Percentiles rank a stretch among this genome's conserved stretches.
phyloP scores from a whole-genome alignment of 1,140 invertebrate genomes.

The Popillia japonica region DNA sequence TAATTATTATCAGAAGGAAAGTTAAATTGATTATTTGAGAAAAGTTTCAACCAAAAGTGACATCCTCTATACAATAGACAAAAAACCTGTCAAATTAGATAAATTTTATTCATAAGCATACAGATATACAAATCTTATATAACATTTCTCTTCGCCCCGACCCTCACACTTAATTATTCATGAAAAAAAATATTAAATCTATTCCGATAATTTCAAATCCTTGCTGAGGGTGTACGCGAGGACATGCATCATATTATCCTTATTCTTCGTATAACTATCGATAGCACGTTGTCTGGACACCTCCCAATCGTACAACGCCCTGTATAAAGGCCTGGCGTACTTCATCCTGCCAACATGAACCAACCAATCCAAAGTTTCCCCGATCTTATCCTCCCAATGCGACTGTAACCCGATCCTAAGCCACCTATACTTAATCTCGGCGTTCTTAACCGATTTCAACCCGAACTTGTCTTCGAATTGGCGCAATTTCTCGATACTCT shows the following conservation, averaged over 20 bases:
- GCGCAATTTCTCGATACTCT: constrained; percentile 69
- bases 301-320: constrained; percentile 84
- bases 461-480: constrained; percentile 74
- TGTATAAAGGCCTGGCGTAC: constrained; percentile 86
- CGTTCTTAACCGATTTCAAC: constrained; percentile 73
- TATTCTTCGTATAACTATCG: constrained; percentile 75
- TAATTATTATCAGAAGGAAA: too few relatives aligned
- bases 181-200: too few relatives aligned
- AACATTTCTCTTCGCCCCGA: not conserved
- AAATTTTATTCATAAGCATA: constrained; percentile 34
- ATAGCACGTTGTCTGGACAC: constrained; percentile 73
- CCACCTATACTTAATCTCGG: constrained; percentile 86
- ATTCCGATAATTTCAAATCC: constrained; percentile 71
- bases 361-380: constrained; percentile 76
- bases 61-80: too few relatives aligned
- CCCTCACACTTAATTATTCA: too few relatives aligned
- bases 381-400: constrained; percentile 72
- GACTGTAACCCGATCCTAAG: constrained; percentile 79
- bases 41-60: too few relatives aligned
- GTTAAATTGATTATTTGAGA: too few relatives aligned
- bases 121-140: constrained; percentile 22
- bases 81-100: not conserved
- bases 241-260: constrained; percentile 84
- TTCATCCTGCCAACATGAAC: constrained; percentile 90
- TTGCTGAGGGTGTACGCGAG: constrained; percentile 76